Base-by-base conservation (phyloP, 2,888 invertebrate genomes). In the Oasisia sp. region DNA sequence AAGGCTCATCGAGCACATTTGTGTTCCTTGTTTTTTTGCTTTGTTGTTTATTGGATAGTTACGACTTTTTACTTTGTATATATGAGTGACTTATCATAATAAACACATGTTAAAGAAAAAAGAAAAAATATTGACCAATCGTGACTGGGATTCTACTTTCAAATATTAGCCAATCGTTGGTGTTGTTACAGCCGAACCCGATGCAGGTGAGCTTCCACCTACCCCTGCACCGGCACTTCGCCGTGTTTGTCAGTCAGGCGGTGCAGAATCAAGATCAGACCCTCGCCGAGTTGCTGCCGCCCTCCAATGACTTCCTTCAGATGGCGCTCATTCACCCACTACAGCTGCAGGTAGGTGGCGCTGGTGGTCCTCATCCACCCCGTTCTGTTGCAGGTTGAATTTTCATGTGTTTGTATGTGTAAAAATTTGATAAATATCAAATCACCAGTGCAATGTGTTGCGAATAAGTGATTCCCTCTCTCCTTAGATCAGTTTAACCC, bases 211-310 rank as follows among this genome's bases (percentile, higher is more conserved):
- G 99, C 92, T 99, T 99, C 97, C 99, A 99, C 97, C 97, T 99
- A 95, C 99, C 99, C 32, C 97, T 99, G 94, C 99, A 99, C 97
- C 98, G 99, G 92, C 99, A 99, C 97, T 97, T 99, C 96, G 98
- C 98, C 0, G 98, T 98, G 32, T 98, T 98, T 96, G 97, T 98
- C 95, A 98, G 98, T 96, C 98, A 98, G 96, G 95, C 95, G 32
- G 94, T 96, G 12, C 94, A 95, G 96, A 97, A 98, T 97, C 98
- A 98, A 94, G 96, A 95, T 14, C 97, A 98, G 94, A 97, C 97
- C 89, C 97, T 99, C 74, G 97, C 97, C 93, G 98, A 98, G 95
- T 97, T 99, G 94, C 97, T 99, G 94, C 97, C 99, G 95, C 99
- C 99, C 91, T 97, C 98, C 91, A 97, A 97, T 1, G 98, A 98